Percentiles rank a stretch among this genome's conserved stretches.
These are phyloP conservation scores for Nephila pilipes DNA, from an alignment of 1,140 invertebrate species.

Conservation along the genomic window DNA sequence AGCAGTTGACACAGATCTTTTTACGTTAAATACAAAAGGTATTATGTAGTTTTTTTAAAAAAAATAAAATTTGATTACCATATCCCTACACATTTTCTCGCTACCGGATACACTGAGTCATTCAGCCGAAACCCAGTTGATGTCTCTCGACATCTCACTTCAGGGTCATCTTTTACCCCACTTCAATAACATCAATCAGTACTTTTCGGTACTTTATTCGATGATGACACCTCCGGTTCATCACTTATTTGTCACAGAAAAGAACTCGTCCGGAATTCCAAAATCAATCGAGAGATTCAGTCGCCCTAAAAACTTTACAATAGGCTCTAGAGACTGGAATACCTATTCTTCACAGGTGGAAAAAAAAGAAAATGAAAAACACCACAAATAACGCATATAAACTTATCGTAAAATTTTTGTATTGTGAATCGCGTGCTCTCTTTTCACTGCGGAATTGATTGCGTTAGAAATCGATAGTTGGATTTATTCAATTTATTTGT, in stretches of 20 bases:
- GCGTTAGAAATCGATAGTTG: conserved; percentile 7
- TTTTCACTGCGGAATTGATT: conserved; percentile 8
- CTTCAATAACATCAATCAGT: not conserved
- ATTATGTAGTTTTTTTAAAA: too few relatives aligned
- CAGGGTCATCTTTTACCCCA: not conserved
- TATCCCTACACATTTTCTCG: not conserved
- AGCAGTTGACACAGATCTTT: too few relatives aligned
- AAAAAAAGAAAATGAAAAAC: too few relatives aligned
- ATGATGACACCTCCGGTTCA: conserved; percentile 16
- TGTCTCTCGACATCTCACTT: not conserved
- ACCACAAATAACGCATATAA: conserved; percentile 29
- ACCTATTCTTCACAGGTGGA: conserved; percentile 26
- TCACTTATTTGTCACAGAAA: conserved; percentile 23
- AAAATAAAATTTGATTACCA: not conserved
- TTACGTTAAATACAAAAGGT: too few relatives aligned
- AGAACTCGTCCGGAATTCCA: conserved; percentile 34
- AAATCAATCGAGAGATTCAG: conserved; percentile 35
- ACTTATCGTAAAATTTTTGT: conserved; percentile 35
- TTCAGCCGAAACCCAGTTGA: not conserved
- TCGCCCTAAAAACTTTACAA: conserved; percentile 49
- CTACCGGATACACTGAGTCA: not conserved
- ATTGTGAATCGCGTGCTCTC: conserved; percentile 4
- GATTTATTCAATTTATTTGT: conserved; percentile 40
- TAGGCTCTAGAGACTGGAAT: not conserved
- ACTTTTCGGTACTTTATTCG: not conserved